Percentiles rank a stretch among this genome's conserved stretches.
Conservation (phyloP, 2,888 invertebrate species). For the Hyles lineata region DNA sequence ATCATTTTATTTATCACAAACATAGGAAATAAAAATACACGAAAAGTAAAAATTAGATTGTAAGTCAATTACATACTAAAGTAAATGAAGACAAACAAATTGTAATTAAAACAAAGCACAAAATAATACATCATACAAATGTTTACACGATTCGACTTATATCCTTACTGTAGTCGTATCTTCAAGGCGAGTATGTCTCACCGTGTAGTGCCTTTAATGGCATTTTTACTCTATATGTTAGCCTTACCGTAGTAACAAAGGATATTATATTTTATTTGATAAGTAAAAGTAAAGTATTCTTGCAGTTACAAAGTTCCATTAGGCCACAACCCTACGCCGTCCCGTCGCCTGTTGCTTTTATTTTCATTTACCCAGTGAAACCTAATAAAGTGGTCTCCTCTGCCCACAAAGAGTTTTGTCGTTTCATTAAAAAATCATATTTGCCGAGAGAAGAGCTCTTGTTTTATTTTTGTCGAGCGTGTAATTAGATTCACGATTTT, state of each 20-base stretch:
- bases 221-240: neutral
- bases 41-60: too few species aligned
- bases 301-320: constrained; percentile 32
- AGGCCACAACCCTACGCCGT: constrained; percentile 28
- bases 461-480: constrained; percentile 45
- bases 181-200: too few species aligned
- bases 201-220: neutral
- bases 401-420: constrained; percentile 71
- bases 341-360: constrained; percentile 67
- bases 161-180: too few species aligned
- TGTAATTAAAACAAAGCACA: too few species aligned
- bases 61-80: too few species aligned
- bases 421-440: constrained; percentile 77
- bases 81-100: too few species aligned
- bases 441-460: constrained; percentile 59
- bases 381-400: constrained; percentile 72
- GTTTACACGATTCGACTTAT: too few species aligned
- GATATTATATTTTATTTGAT: too few species aligned
- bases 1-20: too few species aligned
- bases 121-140: too few species aligned
- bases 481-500: constrained; percentile 19
- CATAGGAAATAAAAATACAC: too few species aligned
- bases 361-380: constrained; percentile 75
- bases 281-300: neutral
- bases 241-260: too few species aligned